phyloP scores from a whole-genome alignment of 2,888 invertebrate species.

The Syritta pipiens region DNA sequence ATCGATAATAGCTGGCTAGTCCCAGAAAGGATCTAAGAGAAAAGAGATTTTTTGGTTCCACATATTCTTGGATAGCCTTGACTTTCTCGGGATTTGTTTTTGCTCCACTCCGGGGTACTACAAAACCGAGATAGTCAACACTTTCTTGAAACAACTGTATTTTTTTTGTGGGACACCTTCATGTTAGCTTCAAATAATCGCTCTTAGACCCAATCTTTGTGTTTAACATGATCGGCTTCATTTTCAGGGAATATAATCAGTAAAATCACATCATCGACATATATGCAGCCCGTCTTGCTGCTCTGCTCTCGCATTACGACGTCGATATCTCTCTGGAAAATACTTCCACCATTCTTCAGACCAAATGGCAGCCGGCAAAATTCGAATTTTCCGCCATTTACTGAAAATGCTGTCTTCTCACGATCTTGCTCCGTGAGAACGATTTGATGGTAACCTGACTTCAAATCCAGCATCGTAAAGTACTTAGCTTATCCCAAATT shows the following conservation, averaged over 20 bases:
- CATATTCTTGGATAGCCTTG: neutral
- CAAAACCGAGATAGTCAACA: slow-evolving; percentile 28
- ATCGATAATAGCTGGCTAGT: neutral
- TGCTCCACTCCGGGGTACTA: slow-evolving; percentile 4
- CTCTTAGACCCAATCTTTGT: slow-evolving; percentile 26
- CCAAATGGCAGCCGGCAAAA: slow-evolving; percentile 76
- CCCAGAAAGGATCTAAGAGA: neutral
- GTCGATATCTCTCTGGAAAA: slow-evolving; percentile 71
- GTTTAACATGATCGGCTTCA: slow-evolving; percentile 9
- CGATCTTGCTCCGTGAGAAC: slow-evolving; percentile 71
- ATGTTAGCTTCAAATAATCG: slow-evolving; percentile 47
- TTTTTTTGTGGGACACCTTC: slow-evolving; percentile 52
- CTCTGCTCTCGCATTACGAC: slow-evolving; percentile 38
- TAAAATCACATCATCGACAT: slow-evolving; percentile 9
- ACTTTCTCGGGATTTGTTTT: neutral
- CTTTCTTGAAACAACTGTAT: slow-evolving; percentile 44
- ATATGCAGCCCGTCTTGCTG: slow-evolving; percentile 31
- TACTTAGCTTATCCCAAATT: slow-evolving; percentile 75
- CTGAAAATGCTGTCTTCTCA: slow-evolving; percentile 75
- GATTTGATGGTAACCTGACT: slow-evolving; percentile 76
- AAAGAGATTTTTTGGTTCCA: neutral
- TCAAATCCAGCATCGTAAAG: slow-evolving; percentile 75
- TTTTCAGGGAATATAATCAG: slow-evolving; percentile 7
- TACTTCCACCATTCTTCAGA: slow-evolving; percentile 77
- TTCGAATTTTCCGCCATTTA: slow-evolving; percentile 74